Percentiles rank a stretch among this genome's conserved stretches.
Conservation (phyloP, 1,140 invertebrate genomes). For the Ceratosolen fusciceps region DNA sequence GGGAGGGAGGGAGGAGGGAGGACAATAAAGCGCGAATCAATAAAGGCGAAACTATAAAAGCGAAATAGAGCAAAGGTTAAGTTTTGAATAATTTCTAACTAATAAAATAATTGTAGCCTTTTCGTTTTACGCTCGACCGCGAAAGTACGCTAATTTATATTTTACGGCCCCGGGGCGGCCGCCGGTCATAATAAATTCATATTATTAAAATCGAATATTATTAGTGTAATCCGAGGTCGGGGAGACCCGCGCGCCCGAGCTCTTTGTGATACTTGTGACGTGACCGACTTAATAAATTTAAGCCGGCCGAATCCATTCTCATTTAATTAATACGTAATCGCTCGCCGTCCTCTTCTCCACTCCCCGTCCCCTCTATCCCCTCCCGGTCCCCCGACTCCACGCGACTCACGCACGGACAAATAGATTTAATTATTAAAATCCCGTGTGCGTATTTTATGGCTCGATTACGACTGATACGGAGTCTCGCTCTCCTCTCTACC, state of each 20-base stretch:
- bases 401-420: not conserved
- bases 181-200: too few relatives aligned
- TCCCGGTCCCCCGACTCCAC: not conserved
- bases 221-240: too few relatives aligned
- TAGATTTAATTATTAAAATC: constrained; percentile 35
- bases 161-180: too few relatives aligned
- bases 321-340: constrained; percentile 24
- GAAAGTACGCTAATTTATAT: too few relatives aligned
- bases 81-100: not conserved
- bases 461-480: constrained; percentile 11
- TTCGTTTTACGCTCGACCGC: not conserved
- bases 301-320: constrained; percentile 8
- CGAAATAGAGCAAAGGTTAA: not conserved
- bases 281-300: too few relatives aligned
- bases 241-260: too few relatives aligned
- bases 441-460: constrained; percentile 21
- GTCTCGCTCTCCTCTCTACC: too few relatives aligned
- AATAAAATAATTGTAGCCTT: constrained; percentile 3
- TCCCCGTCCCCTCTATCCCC: too few relatives aligned
- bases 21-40: not conserved
- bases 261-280: not conserved
- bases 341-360: too few relatives aligned
- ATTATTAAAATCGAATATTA: too few relatives aligned
- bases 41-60: not conserved
- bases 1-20: too few relatives aligned